Conservation (phyloP, 2,888 invertebrate genomes). For the Sminthurides aquaticus region DNA sequence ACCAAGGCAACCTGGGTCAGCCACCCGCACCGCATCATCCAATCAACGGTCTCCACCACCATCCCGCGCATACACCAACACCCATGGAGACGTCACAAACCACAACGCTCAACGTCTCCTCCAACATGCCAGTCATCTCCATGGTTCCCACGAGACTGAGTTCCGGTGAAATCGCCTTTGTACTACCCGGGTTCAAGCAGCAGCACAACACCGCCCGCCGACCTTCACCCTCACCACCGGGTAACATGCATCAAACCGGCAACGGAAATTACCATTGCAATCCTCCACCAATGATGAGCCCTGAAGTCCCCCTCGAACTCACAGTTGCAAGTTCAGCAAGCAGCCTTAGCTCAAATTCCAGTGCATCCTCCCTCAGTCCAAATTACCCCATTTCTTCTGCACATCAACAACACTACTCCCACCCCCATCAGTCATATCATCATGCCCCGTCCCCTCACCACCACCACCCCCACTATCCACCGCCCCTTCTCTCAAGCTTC, state of each 20-base stretch:
- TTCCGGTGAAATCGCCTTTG: conserved; percentile 32
- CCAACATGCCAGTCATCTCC: conserved; percentile 26
- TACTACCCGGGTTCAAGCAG: conserved; percentile 21
- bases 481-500: conserved; percentile 1
- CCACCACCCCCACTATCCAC: background rate
- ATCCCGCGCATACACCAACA: background rate
- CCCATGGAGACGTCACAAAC: background rate
- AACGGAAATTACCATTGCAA: conserved; percentile 14
- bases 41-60: no score
- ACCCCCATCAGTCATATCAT: background rate
- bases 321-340: conserved; percentile 22
- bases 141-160: conserved; percentile 29
- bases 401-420: background rate
- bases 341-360: conserved; percentile 8
- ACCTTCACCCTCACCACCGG: conserved; percentile 1
- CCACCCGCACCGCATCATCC: background rate
- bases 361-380: conserved; percentile 23
- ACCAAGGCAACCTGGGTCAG: background rate
- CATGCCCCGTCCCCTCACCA: background rate
- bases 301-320: conserved; percentile 30
- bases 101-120: conserved; percentile 18
- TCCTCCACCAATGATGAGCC: conserved; percentile 24
- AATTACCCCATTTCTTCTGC: conserved; percentile 3
- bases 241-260: background rate
- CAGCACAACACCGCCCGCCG: conserved; percentile 2